These are phyloP conservation scores for Pangasius larnaudii DNA, from an alignment of 2,797 vertebrate genomes.

Conservation along the genomic window DNA sequence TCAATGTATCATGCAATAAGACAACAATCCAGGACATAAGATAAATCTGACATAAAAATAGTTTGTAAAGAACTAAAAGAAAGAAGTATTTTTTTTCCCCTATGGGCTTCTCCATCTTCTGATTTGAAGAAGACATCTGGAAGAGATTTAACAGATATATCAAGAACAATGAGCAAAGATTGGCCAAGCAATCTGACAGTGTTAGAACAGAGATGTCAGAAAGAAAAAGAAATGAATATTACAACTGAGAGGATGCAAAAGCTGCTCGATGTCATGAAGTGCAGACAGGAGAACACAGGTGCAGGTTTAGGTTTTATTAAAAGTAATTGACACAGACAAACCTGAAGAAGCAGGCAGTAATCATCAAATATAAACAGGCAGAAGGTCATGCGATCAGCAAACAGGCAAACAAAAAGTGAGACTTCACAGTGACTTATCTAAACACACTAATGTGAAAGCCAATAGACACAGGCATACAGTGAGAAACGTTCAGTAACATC, in stretches of 20 bases:
- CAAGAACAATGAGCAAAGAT: constrained; percentile 1
- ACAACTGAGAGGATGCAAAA: neutral
- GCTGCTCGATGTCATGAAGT: neutral
- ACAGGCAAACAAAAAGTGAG: constrained; percentile 13
- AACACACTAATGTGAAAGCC: neutral
- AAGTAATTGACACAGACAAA: constrained; percentile 8
- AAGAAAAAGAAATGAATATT: neutral
- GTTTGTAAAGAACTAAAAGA: neutral
- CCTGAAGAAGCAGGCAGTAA: neutral
- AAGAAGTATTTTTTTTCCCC: no score
- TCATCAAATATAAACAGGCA: constrained; percentile 6
- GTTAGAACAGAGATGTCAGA: constrained; percentile 2
- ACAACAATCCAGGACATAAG: neutral
- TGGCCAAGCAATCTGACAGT: neutral
- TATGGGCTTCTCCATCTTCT: neutral
- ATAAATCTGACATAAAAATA: neutral
- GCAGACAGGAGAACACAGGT: neutral
- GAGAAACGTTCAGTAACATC: neutral
- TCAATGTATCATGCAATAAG: neutral
- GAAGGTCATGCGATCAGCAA: neutral
- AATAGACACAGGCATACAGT: neutral
- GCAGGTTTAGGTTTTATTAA: neutral
- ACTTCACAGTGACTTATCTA: neutral
- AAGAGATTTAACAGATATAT: neutral
- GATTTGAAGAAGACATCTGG: constrained; percentile 6